Base-by-base conservation (phyloP, 2,888 invertebrate genomes). In the Xanthia togata region DNA sequence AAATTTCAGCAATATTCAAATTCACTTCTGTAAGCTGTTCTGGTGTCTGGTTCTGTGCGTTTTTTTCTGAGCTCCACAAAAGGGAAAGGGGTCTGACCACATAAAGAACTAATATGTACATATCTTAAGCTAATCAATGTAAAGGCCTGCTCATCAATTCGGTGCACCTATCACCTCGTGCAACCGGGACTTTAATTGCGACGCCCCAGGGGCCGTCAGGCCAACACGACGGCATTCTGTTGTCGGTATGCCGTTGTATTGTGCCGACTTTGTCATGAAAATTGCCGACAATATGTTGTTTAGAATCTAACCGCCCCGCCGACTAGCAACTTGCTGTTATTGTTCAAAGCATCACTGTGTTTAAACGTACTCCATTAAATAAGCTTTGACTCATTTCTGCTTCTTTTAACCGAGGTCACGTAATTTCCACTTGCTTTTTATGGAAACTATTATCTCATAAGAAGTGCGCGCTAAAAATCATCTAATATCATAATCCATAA, bases 181-280 rank as follows among this genome's bases (percentile, higher is more conserved):
- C 89, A 90, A 90, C 90, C 90, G 89, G 93, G 91, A 92, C 92
- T 93, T 93, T 95, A 94, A 95, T 95, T 95, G 93, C 94, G 92
- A 91, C 93, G 95, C 95, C 93, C 92, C 94, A 91, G 95, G 95
- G 94, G 93, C 93, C 93, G 91, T 87, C 91, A 91, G 93, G 89
- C 91, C 92, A 91, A 94, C 95, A 93, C 94, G 94, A 93, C 92
- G 90, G 92, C 92, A 91, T 93, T 85, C 93, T 92, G 93, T 93
- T 92, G 92, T 91, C 91, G 91, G 92, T 92, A 89, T 90, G 91
- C 89, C 90, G 90, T 90, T 82, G 84, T 88, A 89, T 90, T 91
- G 89, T 91, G 90, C 91, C 91, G 90, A 91, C 92, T 91, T 91
- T 93, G 92, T 93, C 93, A 91, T 91, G 91, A 90, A 91, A 92